Percentiles rank a stretch among this genome's conserved stretches.
phyloP scores from a whole-genome alignment of 2,888 invertebrate genomes.

The Ctena decussata region DNA sequence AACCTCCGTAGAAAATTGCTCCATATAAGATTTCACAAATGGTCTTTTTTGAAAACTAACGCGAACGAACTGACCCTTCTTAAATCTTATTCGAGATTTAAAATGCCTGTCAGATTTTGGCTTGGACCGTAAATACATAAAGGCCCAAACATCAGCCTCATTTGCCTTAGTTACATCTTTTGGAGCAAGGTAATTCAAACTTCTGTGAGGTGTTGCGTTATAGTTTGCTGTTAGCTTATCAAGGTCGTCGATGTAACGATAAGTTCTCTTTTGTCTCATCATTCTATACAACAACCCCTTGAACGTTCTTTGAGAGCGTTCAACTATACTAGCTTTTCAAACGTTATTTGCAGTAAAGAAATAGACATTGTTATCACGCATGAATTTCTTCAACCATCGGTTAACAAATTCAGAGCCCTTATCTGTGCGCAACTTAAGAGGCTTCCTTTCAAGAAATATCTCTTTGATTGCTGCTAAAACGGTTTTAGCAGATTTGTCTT shows the following conservation, averaged over 20 bases:
- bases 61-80: conserved; percentile 9
- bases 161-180: conserved; percentile 42
- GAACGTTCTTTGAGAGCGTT: not conserved
- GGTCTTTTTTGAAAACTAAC: conserved; percentile 25
- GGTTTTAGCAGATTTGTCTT: too few relatives aligned
- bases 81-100: not conserved
- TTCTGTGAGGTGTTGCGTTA: conserved; percentile 47
- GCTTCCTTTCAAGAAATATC: too few relatives aligned
- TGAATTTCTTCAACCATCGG: too few relatives aligned
- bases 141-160: conserved; percentile 46
- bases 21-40: conserved; percentile 5
- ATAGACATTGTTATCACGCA: too few relatives aligned
- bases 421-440: too few relatives aligned
- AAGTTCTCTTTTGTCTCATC: not conserved
- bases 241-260: conserved; percentile 43
- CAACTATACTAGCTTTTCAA: too few relatives aligned
- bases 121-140: conserved; percentile 16
- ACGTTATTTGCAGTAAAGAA: too few relatives aligned
- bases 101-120: not conserved
- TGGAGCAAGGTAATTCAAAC: conserved; percentile 40
- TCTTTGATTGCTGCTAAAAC: too few relatives aligned
- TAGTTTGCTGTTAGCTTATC: conserved; percentile 40
- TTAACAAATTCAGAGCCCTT: too few relatives aligned
- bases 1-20: conserved; percentile 27
- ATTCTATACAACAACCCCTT: not conserved